Conservation (phyloP, 2,113 vertebrate species). For the Galemys pyrenaicus region DNA sequence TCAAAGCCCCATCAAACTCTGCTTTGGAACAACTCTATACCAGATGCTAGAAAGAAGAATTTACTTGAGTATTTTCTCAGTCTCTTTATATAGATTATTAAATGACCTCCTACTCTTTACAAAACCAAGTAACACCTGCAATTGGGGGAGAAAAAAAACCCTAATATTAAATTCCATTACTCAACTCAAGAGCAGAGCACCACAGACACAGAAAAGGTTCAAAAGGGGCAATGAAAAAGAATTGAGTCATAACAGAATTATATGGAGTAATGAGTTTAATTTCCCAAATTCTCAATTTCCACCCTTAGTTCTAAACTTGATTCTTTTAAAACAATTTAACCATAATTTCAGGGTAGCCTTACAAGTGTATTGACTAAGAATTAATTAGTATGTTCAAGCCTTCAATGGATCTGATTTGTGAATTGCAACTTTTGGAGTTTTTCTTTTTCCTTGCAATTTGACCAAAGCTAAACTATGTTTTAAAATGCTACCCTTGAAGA, state of each 20-base stretch:
- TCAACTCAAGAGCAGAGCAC: constrained; percentile 56
- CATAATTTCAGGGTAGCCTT: constrained; percentile 56
- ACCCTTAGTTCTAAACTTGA: constrained; percentile 10
- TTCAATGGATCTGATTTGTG: constrained; percentile 52
- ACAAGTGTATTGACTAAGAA: constrained; percentile 55
- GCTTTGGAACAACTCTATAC: neutral
- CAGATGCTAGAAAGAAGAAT: neutral
- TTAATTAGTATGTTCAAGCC: constrained; percentile 47
- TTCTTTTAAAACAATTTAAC: constrained; percentile 48
- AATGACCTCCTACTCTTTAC: constrained; percentile 31
- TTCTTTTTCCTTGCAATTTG: constrained; percentile 24
- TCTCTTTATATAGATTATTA: constrained; percentile 20
- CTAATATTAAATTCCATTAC: constrained; percentile 72
- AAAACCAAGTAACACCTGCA: constrained; percentile 57
- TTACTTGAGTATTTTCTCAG: constrained; percentile 4
- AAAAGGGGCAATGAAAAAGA: constrained; percentile 69
- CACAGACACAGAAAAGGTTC: constrained; percentile 47
- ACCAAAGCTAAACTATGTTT: constrained; percentile 35
- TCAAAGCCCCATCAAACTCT: neutral
- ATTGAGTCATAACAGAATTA: constrained; percentile 63
- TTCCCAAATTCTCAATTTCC: constrained; percentile 63
- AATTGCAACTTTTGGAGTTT: constrained; percentile 41
- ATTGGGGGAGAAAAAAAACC: neutral
- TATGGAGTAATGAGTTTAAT: constrained; percentile 77
- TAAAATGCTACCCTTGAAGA: neutral